A percentile compares a stretch with the other conserved stretches of the same genome.
phyloP scores from a whole-genome alignment of 2,113 vertebrate genomes.

The Entelurus aequoreus region DNA sequence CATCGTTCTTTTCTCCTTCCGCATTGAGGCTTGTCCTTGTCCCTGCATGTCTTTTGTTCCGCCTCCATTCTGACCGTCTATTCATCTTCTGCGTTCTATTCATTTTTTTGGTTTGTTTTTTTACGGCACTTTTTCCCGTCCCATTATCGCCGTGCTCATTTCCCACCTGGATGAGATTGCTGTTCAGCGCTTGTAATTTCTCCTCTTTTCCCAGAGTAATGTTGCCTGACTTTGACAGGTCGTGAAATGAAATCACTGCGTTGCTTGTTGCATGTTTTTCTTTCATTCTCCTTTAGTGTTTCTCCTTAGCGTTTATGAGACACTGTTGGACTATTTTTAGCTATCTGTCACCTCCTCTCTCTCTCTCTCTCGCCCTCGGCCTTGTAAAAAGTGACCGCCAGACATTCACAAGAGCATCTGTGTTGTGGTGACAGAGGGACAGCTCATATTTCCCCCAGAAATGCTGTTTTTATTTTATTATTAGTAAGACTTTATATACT shows the following conservation, averaged over 20 bases:
- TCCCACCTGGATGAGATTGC: slow-evolving; percentile 52
- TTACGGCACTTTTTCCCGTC: slow-evolving; percentile 7
- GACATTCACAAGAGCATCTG: slow-evolving; percentile 45
- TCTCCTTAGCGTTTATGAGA: slow-evolving; percentile 53
- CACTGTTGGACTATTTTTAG: slow-evolving; percentile 61
- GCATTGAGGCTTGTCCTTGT: slow-evolving; percentile 28
- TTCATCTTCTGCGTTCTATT: slow-evolving; percentile 21
- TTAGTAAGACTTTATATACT: neutral
- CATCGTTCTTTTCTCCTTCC: slow-evolving; percentile 32
- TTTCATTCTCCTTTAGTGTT: slow-evolving; percentile 51
- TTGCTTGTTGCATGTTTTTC: slow-evolving; percentile 31
- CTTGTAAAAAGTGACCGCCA: slow-evolving; percentile 48
- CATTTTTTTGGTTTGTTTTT: slow-evolving; percentile 16
- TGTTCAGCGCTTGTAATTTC: slow-evolving; percentile 52
- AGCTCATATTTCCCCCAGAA: neutral
- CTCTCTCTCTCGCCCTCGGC: slow-evolving; percentile 37
- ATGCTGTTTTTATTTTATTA: neutral
- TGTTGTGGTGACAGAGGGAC: slow-evolving; percentile 20
- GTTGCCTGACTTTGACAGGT: slow-evolving; percentile 58
- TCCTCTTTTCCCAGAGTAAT: slow-evolving; percentile 55
- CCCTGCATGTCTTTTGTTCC: slow-evolving; percentile 15
- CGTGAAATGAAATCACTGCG: slow-evolving; percentile 65
- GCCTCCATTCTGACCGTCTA: neutral
- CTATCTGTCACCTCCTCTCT: slow-evolving; percentile 43
- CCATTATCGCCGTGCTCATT: slow-evolving; percentile 48